A percentile compares a stretch with the other conserved stretches of the same genome.
Evolutionary conservation across 2,888 invertebrate species (phyloP).

Genomic region (Prostheceraeus crozeri): DNA sequence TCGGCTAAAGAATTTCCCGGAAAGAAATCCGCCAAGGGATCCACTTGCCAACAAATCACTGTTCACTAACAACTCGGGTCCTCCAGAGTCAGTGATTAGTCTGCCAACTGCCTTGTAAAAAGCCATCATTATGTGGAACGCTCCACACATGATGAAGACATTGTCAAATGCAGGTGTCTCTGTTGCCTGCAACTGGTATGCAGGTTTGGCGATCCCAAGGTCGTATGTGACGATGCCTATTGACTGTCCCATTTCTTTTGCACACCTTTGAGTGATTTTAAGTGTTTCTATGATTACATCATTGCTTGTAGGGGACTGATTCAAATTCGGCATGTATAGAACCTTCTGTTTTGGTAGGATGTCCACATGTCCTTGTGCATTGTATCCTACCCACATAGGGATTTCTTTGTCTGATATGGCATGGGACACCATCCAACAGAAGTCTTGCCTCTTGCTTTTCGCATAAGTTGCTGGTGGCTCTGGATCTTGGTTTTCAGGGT

Average conservation of each 20-base stretch:
- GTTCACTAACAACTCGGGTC: slow-evolving; percentile 41
- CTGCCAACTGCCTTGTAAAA: slow-evolving; percentile 42
- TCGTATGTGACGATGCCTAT: slow-evolving; percentile 41
- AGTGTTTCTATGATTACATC: slow-evolving; percentile 41
- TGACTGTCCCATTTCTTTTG: slow-evolving; percentile 36
- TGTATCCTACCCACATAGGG: slow-evolving; percentile 42
- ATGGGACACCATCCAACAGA: slow-evolving; percentile 38
- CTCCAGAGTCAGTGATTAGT: slow-evolving; percentile 42
- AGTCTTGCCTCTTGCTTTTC: too few species aligned
- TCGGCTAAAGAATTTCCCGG: slow-evolving; percentile 41
- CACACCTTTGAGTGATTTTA: slow-evolving; percentile 38
- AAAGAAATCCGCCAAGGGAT: slow-evolving; percentile 41
- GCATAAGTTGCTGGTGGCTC: too few species aligned
- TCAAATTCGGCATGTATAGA: slow-evolving; percentile 40
- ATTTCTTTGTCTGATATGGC: slow-evolving; percentile 27
- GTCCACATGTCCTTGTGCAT: slow-evolving; percentile 35
- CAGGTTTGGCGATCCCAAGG: slow-evolving; percentile 40
- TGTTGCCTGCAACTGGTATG: slow-evolving; percentile 41
- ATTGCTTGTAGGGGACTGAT: slow-evolving; percentile 36
- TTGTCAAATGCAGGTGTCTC: slow-evolving; percentile 42
- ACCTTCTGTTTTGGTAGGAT: slow-evolving; percentile 39
- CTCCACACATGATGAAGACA: slow-evolving; percentile 42
- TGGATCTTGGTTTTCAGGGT: too few species aligned
- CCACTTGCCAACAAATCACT: slow-evolving; percentile 40
- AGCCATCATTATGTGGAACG: slow-evolving; percentile 42